Conservation (phyloP, 2,888 invertebrate species). For the Tenthredo scrophulariae region DNA sequence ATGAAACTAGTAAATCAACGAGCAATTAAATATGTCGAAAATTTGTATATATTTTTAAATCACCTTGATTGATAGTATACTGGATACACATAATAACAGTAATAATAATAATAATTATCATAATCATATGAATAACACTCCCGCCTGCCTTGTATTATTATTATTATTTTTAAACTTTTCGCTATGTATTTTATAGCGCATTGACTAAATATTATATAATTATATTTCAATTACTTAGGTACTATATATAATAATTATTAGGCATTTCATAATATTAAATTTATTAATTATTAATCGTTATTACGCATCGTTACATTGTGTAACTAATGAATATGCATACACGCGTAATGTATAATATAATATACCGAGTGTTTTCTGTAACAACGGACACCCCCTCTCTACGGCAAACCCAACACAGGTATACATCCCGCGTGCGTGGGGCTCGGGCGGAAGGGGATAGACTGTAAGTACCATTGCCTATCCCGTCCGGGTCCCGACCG, state of each 20-base stretch:
- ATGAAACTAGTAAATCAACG: no score
- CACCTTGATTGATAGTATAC: background rate
- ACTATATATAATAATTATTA: background rate
- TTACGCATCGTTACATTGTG: background rate
- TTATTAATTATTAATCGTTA: background rate
- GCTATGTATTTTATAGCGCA: background rate
- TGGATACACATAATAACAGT: background rate
- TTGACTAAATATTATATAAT: background rate
- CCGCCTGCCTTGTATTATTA: background rate
- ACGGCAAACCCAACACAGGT: no score
- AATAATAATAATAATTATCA: background rate
- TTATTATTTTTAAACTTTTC: background rate
- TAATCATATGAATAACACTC: background rate
- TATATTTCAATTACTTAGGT: background rate
- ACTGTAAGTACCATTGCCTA: no score
- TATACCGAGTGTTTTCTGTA: no score
- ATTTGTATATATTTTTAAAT: background rate
- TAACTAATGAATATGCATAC: background rate
- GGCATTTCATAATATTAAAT: background rate
- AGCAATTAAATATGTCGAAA: no score
- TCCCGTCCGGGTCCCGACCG: no score
- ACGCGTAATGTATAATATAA: no score
- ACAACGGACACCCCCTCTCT: no score
- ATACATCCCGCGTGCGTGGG: no score
- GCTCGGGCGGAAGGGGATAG: no score